A percentile compares a stretch with the other conserved stretches of the same genome.
These are phyloP conservation scores for Brachirus orientalis DNA, from an alignment of 2,113 vertebrate genomes.

Conservation along the genomic window DNA sequence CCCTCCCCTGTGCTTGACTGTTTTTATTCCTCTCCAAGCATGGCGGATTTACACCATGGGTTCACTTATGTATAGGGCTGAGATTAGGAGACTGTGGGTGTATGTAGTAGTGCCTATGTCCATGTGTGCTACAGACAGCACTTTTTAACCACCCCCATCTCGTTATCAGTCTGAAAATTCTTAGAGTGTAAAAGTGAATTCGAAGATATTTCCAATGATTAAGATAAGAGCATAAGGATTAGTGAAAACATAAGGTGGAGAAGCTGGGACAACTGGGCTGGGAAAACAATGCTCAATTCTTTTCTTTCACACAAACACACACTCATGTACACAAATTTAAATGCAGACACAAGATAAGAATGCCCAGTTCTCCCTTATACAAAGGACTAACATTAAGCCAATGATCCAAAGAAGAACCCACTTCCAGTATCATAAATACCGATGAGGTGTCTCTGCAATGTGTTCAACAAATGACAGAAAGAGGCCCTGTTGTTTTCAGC, in stretches of 20 bases:
- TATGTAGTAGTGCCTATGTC: slow-evolving; percentile 1
- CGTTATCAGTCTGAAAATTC: slow-evolving; percentile 67
- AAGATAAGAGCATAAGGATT: slow-evolving; percentile 45
- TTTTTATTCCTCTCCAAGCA: slow-evolving; percentile 35
- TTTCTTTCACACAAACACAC: not conserved
- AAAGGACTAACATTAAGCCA: slow-evolving; percentile 40
- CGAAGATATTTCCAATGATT: slow-evolving; percentile 44
- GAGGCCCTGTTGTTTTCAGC: not conserved
- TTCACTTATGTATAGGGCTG: not conserved
- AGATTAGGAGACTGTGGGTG: slow-evolving; percentile 36
- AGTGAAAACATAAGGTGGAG: slow-evolving; percentile 27
- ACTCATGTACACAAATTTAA: not conserved
- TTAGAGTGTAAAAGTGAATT: slow-evolving; percentile 78
- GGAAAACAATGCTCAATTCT: slow-evolving; percentile 12
- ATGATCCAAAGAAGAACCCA: slow-evolving; percentile 14
- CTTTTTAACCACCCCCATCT: slow-evolving; percentile 35
- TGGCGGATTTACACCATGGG: slow-evolving; percentile 16
- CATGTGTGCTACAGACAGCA: slow-evolving; percentile 23
- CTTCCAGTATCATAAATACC: slow-evolving; percentile 5
- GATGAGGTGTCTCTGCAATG: slow-evolving; percentile 20
- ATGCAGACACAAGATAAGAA: slow-evolving; percentile 24
- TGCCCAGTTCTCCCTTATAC: slow-evolving; percentile 26
- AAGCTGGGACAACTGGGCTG: slow-evolving; percentile 13
- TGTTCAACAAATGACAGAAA: slow-evolving; percentile 14
- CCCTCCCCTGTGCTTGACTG: slow-evolving; percentile 8